Evolutionary conservation across 2,113 vertebrate species (phyloP), one percentile per base, ranked within the genome.

Genomic region (Seriola dumerili): DNA sequence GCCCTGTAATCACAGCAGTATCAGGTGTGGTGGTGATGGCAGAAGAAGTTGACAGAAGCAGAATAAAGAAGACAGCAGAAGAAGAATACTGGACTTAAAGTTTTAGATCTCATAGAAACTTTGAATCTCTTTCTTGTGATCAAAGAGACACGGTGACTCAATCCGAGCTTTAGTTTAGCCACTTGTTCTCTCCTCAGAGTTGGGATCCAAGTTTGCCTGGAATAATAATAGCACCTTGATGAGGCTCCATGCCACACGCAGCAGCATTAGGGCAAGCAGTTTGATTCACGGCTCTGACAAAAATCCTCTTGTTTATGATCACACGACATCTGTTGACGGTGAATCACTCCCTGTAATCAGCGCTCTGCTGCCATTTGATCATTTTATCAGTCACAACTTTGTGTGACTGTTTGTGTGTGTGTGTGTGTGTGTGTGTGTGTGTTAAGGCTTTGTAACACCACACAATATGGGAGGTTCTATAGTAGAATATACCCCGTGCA

Each of bases 221-320:
- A 92, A 93, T 89, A 92, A 85, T 86, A 89, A 85, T 83, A 81
- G 83, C 82, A 92, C 89, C 87, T 92, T 90, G 83, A 87, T 88
- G 91, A 90, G 84, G 80, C 88, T 78, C 50, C 6, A 80, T n/a
- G 84, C 76, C 25, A 78, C 87, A 72, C 77, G n/a, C 78, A 38
- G 80, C 87, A 81, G 75, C 87, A 81, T 84, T 64, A 68, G 86
- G 65, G 72, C 62, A 80, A 87, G 65, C 83, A 55, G 81, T 65
- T 84, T 93, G 92, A 93, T 92, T 91, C 90, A 92, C 88, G 87
- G 66, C 78, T 84, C 83, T 91, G 90, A 93, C 87, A 92, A 92
- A 90, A 86, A 63, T 42, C 77, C 85, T 77, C 89, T 91, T 91
- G 86, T 92, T 94, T 92, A 90, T 89, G 90, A 93, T 93, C 90